Percentiles rank a stretch among this genome's conserved stretches.
Evolutionary conservation across 2,797 vertebrate species (phyloP).

Genomic region (Sandelia bainsii): DNA sequence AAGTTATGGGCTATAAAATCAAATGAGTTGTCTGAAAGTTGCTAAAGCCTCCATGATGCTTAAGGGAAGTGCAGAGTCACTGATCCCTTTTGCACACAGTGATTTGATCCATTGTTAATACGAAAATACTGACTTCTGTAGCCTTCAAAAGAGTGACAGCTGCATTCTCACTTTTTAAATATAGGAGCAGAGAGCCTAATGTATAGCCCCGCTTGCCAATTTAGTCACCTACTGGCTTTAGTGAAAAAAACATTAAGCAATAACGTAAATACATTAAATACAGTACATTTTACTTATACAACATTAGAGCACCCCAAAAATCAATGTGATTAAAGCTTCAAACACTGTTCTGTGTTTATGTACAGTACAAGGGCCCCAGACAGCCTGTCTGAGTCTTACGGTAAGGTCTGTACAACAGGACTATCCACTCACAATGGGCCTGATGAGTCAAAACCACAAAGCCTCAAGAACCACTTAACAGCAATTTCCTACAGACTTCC

Average conservation of each 20-base stretch:
- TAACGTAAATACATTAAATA: conserved; percentile 50
- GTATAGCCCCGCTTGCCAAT: background rate
- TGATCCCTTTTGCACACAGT: background rate
- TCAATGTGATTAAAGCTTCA: conserved; percentile 65
- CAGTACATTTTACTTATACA: background rate
- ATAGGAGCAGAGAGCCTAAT: background rate
- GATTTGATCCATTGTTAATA: background rate
- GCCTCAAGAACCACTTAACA: conserved; percentile 83
- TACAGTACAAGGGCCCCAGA: conserved; percentile 37
- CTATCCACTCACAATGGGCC: conserved; percentile 58
- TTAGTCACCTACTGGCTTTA: conserved; percentile 10
- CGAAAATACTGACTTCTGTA: background rate
- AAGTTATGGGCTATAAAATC: no score
- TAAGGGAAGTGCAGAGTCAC: background rate
- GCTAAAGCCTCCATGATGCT: background rate
- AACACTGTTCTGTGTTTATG: conserved; percentile 50
- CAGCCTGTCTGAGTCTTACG: conserved; percentile 43
- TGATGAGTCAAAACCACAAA: conserved; percentile 84
- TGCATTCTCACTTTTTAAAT: conserved; percentile 1
- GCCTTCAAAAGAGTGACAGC: background rate
- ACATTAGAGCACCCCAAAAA: conserved; percentile 47
- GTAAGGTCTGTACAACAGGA: conserved; percentile 58
- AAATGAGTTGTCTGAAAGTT: background rate
- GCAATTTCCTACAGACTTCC: conserved; percentile 80
- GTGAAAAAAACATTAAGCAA: conserved; percentile 30